Evolutionary conservation across 2,888 invertebrate genomes (phyloP).

Genomic region (Amphimallon solstitiale): DNA sequence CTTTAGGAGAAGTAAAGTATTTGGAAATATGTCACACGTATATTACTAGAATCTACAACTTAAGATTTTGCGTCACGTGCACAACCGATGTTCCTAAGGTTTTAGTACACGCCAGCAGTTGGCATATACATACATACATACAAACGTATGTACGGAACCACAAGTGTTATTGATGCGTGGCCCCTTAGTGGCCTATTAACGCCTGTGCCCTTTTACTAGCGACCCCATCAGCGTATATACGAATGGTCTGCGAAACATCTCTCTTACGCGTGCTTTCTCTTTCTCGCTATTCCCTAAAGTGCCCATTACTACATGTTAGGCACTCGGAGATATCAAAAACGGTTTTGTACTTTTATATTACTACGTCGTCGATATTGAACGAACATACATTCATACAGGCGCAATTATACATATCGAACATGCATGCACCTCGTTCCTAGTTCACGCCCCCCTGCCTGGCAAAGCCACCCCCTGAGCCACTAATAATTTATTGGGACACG

Average conservation of each 20-base stretch:
- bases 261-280: conserved; percentile 7
- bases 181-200: conserved; percentile 47
- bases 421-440: neutral
- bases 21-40: too few species aligned
- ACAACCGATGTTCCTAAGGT: conserved; percentile 1
- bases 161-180: conserved; percentile 50
- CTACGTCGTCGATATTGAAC: conserved; percentile 17
- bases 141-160: conserved; percentile 33
- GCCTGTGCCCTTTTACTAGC: conserved; percentile 44
- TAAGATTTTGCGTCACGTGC: neutral
- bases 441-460: conserved; percentile 42
- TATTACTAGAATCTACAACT: neutral
- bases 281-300: conserved; percentile 19
- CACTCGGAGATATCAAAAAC: conserved; percentile 40
- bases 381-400: conserved; percentile 12
- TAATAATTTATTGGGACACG: conserved; percentile 23
- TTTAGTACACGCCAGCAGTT: conserved; percentile 3
- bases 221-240: conserved; percentile 36
- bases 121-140: conserved; percentile 16
- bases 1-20: neutral
- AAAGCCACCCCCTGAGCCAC: conserved; percentile 44
- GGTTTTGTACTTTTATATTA: conserved; percentile 41
- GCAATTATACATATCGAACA: neutral
- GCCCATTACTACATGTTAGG: conserved; percentile 25
- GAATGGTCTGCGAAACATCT: conserved; percentile 23